Conservation (phyloP, 2,888 invertebrate genomes). For the Sussaba pulchella region DNA sequence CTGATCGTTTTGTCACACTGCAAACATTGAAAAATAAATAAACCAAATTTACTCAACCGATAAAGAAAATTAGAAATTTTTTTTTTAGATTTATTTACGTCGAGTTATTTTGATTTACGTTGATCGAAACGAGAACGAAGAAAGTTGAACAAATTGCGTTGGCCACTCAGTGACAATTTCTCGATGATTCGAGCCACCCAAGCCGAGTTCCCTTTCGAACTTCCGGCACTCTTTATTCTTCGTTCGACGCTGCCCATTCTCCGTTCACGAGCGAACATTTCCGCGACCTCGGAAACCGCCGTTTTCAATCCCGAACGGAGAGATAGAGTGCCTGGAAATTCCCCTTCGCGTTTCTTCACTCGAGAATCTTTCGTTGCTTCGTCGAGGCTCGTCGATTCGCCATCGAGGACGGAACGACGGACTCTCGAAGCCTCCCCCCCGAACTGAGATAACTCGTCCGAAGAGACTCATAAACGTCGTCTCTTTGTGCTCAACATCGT, state of each 20-base stretch:
- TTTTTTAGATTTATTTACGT: not conserved
- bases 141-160: constrained; percentile 55
- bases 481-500: constrained; percentile 6
- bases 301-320: constrained; percentile 54
- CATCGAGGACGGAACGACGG: constrained; percentile 30
- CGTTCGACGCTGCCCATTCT: constrained; percentile 32
- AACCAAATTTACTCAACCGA: too few species aligned
- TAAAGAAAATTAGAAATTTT: constrained; percentile 53
- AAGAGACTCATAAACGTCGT: constrained; percentile 38
- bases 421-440: not conserved
- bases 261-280: constrained; percentile 53
- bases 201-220: constrained; percentile 27
- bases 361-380: constrained; percentile 32
- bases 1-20: too few species aligned
- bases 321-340: constrained; percentile 57
- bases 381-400: constrained; percentile 52
- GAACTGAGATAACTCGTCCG: constrained; percentile 41
- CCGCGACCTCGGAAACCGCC: constrained; percentile 64
- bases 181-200: constrained; percentile 47
- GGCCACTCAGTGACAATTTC: constrained; percentile 66
- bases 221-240: constrained; percentile 63
- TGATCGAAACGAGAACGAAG: constrained; percentile 1
- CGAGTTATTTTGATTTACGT: constrained; percentile 62
- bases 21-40: too few species aligned
- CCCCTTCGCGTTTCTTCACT: not conserved